A percentile compares a stretch with the other conserved stretches of the same genome.
Evolutionary conservation across 1,140 invertebrate species (phyloP).

Genomic region (Eurosta solidaginis): DNA sequence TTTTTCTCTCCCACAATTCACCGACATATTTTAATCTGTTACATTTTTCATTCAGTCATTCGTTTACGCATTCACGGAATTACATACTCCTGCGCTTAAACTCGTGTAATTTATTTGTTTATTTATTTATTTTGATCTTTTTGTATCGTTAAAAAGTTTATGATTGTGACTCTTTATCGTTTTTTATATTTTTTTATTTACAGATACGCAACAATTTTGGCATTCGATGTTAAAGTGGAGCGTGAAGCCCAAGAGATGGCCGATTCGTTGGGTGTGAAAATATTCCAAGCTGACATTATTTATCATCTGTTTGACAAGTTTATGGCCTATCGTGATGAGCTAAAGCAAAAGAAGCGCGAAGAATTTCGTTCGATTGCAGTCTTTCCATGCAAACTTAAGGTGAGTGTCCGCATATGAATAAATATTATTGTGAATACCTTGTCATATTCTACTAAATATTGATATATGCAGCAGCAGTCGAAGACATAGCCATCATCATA

Average conservation of each 20-base stretch:
- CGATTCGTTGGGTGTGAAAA: constrained; percentile 90
- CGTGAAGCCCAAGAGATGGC: constrained; percentile 97
- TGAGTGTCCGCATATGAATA: constrained; percentile 51
- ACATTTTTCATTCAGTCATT: not conserved
- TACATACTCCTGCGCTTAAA: not conserved
- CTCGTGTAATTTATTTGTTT: not conserved
- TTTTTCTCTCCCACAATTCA: not conserved
- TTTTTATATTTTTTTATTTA: constrained; percentile 35
- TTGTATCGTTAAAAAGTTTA: too few species aligned
- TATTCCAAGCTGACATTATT: constrained; percentile 99
- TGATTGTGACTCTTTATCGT: too few species aligned
- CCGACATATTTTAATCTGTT: not conserved
- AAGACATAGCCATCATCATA: too few species aligned
- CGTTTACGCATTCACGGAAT: not conserved
- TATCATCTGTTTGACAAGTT: constrained; percentile 99
- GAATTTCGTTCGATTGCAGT: constrained; percentile 96
- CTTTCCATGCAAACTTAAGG: constrained; percentile 96
- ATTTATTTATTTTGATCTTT: not conserved
- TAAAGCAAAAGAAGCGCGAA: constrained; percentile 91
- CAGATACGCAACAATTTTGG: constrained; percentile 95
- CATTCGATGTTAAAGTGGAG: constrained; percentile 99
- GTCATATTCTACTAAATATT: too few species aligned
- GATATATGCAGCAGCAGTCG: too few species aligned
- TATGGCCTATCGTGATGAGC: constrained; percentile 89
- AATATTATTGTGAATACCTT: too few species aligned